phyloP scores from a whole-genome alignment of 2,888 invertebrate genomes.

The Limnephilus auricula region DNA sequence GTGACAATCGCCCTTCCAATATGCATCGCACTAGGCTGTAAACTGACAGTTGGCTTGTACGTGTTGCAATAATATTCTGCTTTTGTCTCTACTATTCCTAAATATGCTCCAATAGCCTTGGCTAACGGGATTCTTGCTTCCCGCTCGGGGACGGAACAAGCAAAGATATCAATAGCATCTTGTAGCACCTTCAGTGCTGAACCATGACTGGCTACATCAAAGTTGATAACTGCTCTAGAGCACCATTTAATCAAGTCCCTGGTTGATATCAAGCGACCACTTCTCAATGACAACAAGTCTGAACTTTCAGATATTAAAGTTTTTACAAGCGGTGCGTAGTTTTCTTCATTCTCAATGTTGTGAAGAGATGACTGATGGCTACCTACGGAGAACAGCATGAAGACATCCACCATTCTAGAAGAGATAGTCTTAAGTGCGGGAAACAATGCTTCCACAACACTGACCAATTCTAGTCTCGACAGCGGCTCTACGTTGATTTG shows the following conservation, averaged over 20 bases:
- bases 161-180: slow-evolving; percentile 95
- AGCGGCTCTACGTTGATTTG: slow-evolving; percentile 90
- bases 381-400: slow-evolving; percentile 87
- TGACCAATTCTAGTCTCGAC: slow-evolving; percentile 84
- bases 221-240: slow-evolving; percentile 84
- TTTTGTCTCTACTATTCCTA: slow-evolving; percentile 89
- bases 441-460: slow-evolving; percentile 84
- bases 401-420: slow-evolving; percentile 88
- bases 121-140: slow-evolving; percentile 83
- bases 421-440: slow-evolving; percentile 85
- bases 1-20: slow-evolving; percentile 84
- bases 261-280: slow-evolving; percentile 85
- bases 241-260: slow-evolving; percentile 97
- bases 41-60: slow-evolving; percentile 86
- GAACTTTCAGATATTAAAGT: slow-evolving; percentile 60
- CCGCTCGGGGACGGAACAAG: slow-evolving; percentile 84
- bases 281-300: slow-evolving; percentile 71
- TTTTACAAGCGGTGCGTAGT: slow-evolving; percentile 60
- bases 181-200: slow-evolving; percentile 86
- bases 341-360: slow-evolving; percentile 71
- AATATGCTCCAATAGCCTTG: slow-evolving; percentile 85
- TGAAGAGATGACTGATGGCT: slow-evolving; percentile 78
- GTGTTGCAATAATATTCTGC: slow-evolving; percentile 88
- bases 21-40: slow-evolving; percentile 78
- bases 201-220: slow-evolving; percentile 84